Conservation (phyloP, 2,797 vertebrate species). For the Dallia pectoralis region DNA sequence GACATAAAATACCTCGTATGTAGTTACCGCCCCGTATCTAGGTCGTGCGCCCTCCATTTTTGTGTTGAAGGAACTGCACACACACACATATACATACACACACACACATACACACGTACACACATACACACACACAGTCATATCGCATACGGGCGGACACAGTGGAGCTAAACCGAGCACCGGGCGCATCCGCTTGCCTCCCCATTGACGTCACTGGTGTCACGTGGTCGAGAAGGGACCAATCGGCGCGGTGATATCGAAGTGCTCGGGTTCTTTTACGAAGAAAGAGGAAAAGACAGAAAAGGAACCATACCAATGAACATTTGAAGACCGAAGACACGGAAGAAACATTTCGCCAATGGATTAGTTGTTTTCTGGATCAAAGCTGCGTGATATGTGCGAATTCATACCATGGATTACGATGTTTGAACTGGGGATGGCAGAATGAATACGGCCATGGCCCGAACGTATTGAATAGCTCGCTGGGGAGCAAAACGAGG, state of each 20-base stretch:
- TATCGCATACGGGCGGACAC: constrained; percentile 55
- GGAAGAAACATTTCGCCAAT: constrained; percentile 47
- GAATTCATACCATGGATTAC: constrained; percentile 55
- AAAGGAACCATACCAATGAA: constrained; percentile 64
- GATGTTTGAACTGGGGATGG: constrained; percentile 44
- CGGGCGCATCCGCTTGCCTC: constrained; percentile 79
- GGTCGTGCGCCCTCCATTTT: constrained; percentile 25
- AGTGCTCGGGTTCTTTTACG: constrained; percentile 72
- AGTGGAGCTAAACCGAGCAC: constrained; percentile 68
- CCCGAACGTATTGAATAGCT: constrained; percentile 73
- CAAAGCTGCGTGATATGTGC: constrained; percentile 6
- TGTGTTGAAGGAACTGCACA: constrained; percentile 31
- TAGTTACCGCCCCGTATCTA: too few relatives aligned
- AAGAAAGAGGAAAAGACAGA: constrained; percentile 61
- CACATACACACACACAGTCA: constrained; percentile 27
- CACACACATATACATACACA: too few relatives aligned
- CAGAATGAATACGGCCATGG: constrained; percentile 73
- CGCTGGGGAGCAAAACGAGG: constrained; percentile 53
- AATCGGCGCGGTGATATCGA: constrained; percentile 73
- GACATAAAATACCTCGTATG: too few relatives aligned
- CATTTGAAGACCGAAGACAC: constrained; percentile 51
- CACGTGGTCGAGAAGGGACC: constrained; percentile 82
- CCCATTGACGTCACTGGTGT: constrained; percentile 91
- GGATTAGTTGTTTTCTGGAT: constrained; percentile 30
- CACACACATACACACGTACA: too few relatives aligned